phyloP scores from a whole-genome alignment of 2,797 vertebrate species.

The Lithobates pipiens region DNA sequence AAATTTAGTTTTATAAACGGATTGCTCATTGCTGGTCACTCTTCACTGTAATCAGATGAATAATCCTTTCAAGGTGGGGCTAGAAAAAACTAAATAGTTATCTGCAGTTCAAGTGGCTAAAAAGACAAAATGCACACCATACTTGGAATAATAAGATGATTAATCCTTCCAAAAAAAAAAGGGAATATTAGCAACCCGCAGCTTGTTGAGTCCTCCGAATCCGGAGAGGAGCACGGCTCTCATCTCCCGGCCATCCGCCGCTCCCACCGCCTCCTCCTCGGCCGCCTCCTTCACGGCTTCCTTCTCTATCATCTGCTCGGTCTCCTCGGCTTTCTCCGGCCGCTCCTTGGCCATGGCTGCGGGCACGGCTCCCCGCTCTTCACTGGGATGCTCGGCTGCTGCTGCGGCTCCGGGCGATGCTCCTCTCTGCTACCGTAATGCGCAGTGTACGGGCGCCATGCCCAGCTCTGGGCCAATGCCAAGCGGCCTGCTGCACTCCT shows the following conservation, averaged over 20 bases:
- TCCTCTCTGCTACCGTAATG: conserved; percentile 71
- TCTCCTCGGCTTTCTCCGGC: conserved; percentile 89
- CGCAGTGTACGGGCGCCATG: conserved; percentile 68
- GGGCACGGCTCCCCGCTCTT: conserved; percentile 38
- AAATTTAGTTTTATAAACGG: no score
- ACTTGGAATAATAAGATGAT: no score
- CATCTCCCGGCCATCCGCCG: conserved; percentile 85
- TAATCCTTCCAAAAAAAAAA: no score
- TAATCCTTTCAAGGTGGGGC: no score
- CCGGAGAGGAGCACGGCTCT: no score
- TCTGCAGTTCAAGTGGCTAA: no score
- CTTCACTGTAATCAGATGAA: no score
- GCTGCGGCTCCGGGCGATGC: conserved; percentile 51
- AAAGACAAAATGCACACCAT: no score
- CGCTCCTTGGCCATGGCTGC: conserved; percentile 89
- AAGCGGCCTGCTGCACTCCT: conserved; percentile 23
- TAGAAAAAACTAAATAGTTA: no score
- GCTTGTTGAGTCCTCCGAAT: conserved; percentile 97
- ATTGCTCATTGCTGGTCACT: no score
- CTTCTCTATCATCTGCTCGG: conserved; percentile 91
- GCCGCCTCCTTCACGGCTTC: conserved; percentile 77
- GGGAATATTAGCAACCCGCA: conserved; percentile 89
- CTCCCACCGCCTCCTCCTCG: conserved; percentile 60
- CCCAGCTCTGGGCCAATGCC: conserved; percentile 12
- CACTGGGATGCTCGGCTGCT: conserved; percentile 61